These are phyloP conservation scores for Masnerella sp. DNA, from an alignment of 2,888 invertebrate species.

Conservation along the genomic window DNA sequence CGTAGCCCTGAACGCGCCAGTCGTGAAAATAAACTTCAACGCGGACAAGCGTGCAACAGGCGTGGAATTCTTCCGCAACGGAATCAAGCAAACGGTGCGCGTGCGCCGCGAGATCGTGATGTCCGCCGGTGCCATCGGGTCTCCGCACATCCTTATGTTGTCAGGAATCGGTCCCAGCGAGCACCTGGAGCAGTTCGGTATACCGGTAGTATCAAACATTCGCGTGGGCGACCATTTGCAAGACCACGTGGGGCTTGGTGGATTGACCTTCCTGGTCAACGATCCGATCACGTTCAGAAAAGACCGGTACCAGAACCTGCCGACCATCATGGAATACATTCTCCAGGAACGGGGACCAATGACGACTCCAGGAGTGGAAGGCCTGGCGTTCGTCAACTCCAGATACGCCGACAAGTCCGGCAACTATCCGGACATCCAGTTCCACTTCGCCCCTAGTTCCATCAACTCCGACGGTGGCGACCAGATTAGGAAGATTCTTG, in stretches of 20 bases:
- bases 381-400: constrained; percentile 91
- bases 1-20: constrained; percentile 88
- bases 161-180: constrained; percentile 92
- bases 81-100: constrained; percentile 81
- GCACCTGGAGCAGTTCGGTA: constrained; percentile 84
- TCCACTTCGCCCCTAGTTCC: constrained; percentile 91
- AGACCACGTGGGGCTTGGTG: constrained; percentile 92
- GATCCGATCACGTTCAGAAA: constrained; percentile 89
- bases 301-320: constrained; percentile 86
- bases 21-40: constrained; percentile 85
- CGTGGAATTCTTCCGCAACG: constrained; percentile 85
- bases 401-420: constrained; percentile 88
- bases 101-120: constrained; percentile 90
- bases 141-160: constrained; percentile 93
- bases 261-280: constrained; percentile 89
- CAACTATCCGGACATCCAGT: constrained; percentile 91
- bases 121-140: constrained; percentile 92
- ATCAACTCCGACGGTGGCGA: constrained; percentile 90
- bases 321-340: constrained; percentile 89
- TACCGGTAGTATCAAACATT: constrained; percentile 86
- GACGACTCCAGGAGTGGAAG: constrained; percentile 90
- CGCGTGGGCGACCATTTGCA: constrained; percentile 91
- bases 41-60: constrained; percentile 85
- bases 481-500: constrained; percentile 87
- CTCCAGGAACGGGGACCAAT: constrained; percentile 89